phyloP scores from a whole-genome alignment of 2,797 vertebrate genomes.

The Pangasius djambal region DNA sequence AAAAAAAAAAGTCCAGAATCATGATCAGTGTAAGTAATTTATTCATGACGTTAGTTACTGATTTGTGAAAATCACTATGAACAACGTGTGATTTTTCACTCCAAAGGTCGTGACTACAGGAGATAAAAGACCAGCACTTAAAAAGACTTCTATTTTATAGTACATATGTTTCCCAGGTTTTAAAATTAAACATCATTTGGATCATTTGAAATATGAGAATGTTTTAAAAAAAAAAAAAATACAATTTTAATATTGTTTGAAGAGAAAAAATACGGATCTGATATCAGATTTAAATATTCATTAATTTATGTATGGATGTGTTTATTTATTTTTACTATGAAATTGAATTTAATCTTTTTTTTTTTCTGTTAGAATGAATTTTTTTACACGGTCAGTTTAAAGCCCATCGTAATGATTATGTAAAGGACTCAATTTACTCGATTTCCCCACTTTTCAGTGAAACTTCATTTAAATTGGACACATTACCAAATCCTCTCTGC shows the following conservation, averaged over 20 bases:
- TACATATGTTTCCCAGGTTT: neutral
- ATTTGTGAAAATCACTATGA: neutral
- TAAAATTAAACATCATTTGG: neutral
- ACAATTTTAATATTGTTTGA: neutral
- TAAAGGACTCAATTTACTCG: neutral
- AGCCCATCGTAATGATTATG: neutral
- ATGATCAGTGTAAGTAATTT: neutral
- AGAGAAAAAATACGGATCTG: neutral
- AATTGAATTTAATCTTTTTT: neutral
- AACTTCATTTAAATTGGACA: constrained; percentile 6
- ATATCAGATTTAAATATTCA: neutral
- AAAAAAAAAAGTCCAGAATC: neutral
- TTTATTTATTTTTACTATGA: too few species aligned
- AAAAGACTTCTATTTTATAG: neutral
- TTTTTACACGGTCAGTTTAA: neutral
- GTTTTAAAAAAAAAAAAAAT: neutral
- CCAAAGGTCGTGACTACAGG: neutral
- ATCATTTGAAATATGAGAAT: neutral
- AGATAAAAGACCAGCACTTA: neutral
- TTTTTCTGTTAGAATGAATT: neutral
- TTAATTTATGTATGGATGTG: neutral
- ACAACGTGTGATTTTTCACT: neutral
- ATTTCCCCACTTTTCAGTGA: neutral
- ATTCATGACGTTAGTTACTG: neutral
- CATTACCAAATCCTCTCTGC: neutral